These are phyloP conservation scores for Prolemur simus DNA, from an alignment of 2,113 vertebrate species.

Conservation along the genomic window DNA sequence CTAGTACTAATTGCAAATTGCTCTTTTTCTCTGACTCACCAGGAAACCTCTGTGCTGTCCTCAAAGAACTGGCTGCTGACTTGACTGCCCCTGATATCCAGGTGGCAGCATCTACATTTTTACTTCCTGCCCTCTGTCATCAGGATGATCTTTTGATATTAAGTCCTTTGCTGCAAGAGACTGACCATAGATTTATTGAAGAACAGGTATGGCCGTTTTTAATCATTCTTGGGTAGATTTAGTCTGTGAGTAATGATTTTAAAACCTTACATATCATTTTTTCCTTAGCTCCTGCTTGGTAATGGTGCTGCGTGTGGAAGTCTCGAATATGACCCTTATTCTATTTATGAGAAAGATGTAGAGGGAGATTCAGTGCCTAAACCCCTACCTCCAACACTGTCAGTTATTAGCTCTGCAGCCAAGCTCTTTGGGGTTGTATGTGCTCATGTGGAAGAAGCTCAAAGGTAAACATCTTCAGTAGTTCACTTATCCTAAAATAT, in stretches of 20 bases:
- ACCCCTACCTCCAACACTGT: slow-evolving; percentile 86
- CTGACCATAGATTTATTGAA: slow-evolving; percentile 91
- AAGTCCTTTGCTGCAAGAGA: slow-evolving; percentile 86
- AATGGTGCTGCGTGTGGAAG: slow-evolving; percentile 87
- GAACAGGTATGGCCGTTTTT: slow-evolving; percentile 89
- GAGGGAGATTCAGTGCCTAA: slow-evolving; percentile 86
- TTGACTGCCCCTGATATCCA: slow-evolving; percentile 88
- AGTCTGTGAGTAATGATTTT: slow-evolving; percentile 1
- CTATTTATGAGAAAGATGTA: slow-evolving; percentile 84
- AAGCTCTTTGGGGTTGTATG: slow-evolving; percentile 91
- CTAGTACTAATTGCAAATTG: slow-evolving; percentile 64
- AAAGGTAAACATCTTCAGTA: slow-evolving; percentile 86
- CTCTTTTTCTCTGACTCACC: slow-evolving; percentile 48
- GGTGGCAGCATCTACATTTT: slow-evolving; percentile 84
- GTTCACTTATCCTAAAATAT: not conserved
- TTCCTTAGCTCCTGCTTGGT: slow-evolving; percentile 86
- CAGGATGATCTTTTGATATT: slow-evolving; percentile 89
- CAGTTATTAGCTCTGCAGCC: slow-evolving; percentile 86
- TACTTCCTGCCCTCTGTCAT: slow-evolving; percentile 92
- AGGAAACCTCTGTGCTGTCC: slow-evolving; percentile 89
- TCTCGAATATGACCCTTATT: slow-evolving; percentile 92
- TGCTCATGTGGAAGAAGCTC: slow-evolving; percentile 88
- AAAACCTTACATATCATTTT: not conserved
- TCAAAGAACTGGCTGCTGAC: slow-evolving; percentile 92
- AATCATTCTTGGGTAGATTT: not conserved